These are phyloP conservation scores for Ondatra zibethicus DNA, from an alignment of 2,113 vertebrate species.

Conservation along the genomic window DNA sequence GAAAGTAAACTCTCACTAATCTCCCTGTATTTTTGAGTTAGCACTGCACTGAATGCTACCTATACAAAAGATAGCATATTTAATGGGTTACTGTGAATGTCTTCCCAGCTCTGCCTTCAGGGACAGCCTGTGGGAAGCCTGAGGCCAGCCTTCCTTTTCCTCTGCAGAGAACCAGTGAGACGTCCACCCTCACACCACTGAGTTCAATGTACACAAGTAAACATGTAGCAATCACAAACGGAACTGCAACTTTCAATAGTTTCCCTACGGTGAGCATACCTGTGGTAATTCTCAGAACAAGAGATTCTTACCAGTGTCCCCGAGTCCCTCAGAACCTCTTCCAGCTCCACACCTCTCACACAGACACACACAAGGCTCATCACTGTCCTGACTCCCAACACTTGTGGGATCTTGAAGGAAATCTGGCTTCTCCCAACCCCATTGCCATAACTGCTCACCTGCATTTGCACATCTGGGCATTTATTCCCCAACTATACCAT, in stretches of 20 bases:
- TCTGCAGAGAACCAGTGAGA: background rate
- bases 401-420: background rate
- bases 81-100: background rate
- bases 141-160: too few species aligned
- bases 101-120: background rate
- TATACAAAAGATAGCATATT: background rate
- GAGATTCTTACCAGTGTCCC: background rate
- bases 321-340: background rate
- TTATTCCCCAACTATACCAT: background rate
- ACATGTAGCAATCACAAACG: background rate
- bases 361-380: background rate
- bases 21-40: background rate
- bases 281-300: background rate
- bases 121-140: too few species aligned
- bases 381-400: background rate
- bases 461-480: background rate
- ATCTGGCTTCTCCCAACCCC: background rate
- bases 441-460: background rate
- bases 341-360: too few species aligned
- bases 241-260: background rate
- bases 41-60: background rate
- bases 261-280: background rate
- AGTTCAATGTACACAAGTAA: background rate
- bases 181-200: background rate
- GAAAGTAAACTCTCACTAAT: background rate